Base-by-base conservation (phyloP, 2,797 vertebrate genomes). In the Lepidocolaptes lacrymiger region DNA sequence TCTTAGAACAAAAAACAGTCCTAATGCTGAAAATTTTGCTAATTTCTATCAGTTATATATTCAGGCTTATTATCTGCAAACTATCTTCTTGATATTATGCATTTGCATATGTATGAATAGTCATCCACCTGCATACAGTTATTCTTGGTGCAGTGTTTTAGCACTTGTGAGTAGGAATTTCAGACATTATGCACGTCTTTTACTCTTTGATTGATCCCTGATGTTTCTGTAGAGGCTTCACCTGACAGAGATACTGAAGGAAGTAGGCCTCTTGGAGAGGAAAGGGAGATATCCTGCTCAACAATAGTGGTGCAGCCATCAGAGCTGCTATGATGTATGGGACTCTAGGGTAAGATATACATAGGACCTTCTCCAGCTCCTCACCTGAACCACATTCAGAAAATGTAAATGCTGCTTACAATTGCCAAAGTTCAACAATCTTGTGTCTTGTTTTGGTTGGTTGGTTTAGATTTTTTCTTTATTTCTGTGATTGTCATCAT, bases 81-180 rank as follows among this genome's bases (percentile, higher is more conserved):
- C 43, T 37, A 61, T 55, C 39, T 92, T 67, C 88, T 84, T 83
- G 52, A 88, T 94, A 74, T 46, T 84, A 10, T 63, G 58, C 14
- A 88, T 91, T 93, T 96, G 88, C 94, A 95, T 96, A 91, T 84
- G 74, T 73, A 94, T 95, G 91, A 97, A 86, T 36, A 90, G 69
- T 78, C 59, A 88, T 72, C 93, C 82, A 95, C 89, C 79, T 95
- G 95, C 85, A 73, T 73, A 28, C 30, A 84, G 76, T 88, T 91
- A 95, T 88, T 94, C 77, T 81, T 81, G 51, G 59, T 73, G 43
- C 85, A 86, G 48, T 81, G n/a, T 66, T 88, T 76, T 78, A 90
- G 52, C 58, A 55, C 16, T 90, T 52, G 14, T 13, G 59, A 88
- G 34, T 28, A 69, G 48, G 77, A 84, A 91, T 90, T 95, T 93